Base-by-base conservation (phyloP, 2,797 vertebrate genomes). In the Myotis myotis region DNA sequence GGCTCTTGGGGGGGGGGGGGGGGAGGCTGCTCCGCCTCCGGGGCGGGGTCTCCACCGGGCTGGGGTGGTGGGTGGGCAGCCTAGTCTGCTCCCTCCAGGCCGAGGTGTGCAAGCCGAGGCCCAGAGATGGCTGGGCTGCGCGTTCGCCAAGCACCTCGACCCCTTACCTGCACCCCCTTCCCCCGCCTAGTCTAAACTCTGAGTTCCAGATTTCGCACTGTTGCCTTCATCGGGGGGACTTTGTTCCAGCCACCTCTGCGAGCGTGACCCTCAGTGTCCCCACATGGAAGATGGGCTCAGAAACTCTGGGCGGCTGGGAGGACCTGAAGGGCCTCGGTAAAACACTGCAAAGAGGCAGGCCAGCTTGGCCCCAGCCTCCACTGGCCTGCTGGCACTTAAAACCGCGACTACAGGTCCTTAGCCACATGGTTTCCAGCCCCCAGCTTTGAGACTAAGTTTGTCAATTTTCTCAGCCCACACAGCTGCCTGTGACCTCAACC, bases 21-120 rank as follows among this genome's bases (percentile, higher is more conserved):
- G 44, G 44, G 33, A 17, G 71, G 81, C 92, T 71, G 93, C 86
- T 79, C 93, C 89, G 90, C 95, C 94, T 81, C 76, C 51, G 33
- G 89, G 94, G 90, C 84, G 83, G 92, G 89, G 80, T 85, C 94
- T 93, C 36, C 8, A n/a, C 66, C 12, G 12, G 79, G n/a, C 20
- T 25, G 1, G 90, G 30, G 12, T 25, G n/a, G 60, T 6, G 60
- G 41, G 60, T 25, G 60, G 62, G 60, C 80, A 6, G n/a, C 44
- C 55, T 1, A 13, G 62, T 8, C 57, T 2, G 44, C 44, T 30
- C 0, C 9, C 60, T 44, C 1, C 6, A 0, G 1, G 28, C 23
- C 0, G 22, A 30, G 94, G 11, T 5, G 4, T 17, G 38, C 60
- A 3, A 23, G 20, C 79, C 10, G 0, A 7, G 38, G 15, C 55